Evolutionary conservation across 1,140 invertebrate species (phyloP).

Genomic region (Liolophura sinensis): DNA sequence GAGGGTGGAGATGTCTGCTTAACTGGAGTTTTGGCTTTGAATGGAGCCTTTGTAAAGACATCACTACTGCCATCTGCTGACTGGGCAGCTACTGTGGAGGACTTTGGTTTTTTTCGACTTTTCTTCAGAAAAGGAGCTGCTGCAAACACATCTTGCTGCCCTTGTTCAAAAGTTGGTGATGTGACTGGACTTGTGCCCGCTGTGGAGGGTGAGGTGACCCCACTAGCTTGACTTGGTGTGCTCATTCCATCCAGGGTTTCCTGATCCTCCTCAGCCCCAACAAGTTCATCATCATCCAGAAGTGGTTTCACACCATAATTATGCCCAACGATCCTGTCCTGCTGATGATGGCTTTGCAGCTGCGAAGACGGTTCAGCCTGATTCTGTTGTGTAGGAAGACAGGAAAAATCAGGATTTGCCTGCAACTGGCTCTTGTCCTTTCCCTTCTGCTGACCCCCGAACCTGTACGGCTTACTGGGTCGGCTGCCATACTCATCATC

Average conservation of each 20-base stretch:
- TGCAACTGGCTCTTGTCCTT: no score
- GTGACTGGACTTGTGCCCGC: not conserved
- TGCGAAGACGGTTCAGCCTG: no score
- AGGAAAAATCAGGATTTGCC: no score
- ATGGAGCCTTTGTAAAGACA: constrained; percentile 42
- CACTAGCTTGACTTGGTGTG: no score
- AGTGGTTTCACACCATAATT: constrained; percentile 79
- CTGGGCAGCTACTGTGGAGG: no score
- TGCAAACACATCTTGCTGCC: constrained; percentile 48
- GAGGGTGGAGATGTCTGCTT: constrained; percentile 6
- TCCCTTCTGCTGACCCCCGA: no score
- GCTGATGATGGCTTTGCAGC: constrained; percentile 4
- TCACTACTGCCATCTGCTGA: constrained; percentile 15
- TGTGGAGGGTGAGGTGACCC: constrained; percentile 4
- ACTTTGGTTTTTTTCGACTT: constrained; percentile 2
- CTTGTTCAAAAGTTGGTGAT: no score
- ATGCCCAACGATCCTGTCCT: constrained; percentile 70
- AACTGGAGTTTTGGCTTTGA: constrained; percentile 19
- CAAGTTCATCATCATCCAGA: constrained; percentile 77
- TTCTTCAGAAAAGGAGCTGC: constrained; percentile 54
- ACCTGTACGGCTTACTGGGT: constrained; percentile 16
- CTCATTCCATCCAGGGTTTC: no score
- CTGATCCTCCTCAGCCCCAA: constrained; percentile 61
- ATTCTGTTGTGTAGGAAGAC: no score
- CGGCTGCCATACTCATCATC: constrained; percentile 56